Evolutionary conservation across 2,113 vertebrate genomes (phyloP).

Genomic region (Verasper variegatus): DNA sequence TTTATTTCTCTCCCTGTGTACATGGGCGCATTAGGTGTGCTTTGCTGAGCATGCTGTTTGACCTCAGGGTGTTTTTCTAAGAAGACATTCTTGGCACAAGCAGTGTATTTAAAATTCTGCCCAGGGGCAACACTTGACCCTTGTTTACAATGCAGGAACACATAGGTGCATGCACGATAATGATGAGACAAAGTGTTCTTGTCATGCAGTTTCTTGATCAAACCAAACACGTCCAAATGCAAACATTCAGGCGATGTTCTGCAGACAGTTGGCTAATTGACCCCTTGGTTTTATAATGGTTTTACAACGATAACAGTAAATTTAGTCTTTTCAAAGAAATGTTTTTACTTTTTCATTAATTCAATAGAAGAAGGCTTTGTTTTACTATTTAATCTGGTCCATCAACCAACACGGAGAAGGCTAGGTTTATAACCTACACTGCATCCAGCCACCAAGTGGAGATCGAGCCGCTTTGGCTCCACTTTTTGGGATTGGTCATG

Average conservation of each 20-base stretch:
- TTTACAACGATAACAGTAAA: too few species aligned
- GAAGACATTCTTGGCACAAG: slow-evolving; percentile 60
- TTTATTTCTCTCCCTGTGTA: slow-evolving; percentile 6
- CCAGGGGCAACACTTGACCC: slow-evolving; percentile 51
- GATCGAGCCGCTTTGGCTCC: too few species aligned
- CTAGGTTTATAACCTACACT: too few species aligned
- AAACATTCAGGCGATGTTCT: neutral
- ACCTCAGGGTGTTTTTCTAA: slow-evolving; percentile 46
- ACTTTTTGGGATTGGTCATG: too few species aligned
- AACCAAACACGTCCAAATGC: slow-evolving; percentile 4
- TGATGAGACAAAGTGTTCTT: slow-evolving; percentile 27
- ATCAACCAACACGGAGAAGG: too few species aligned
- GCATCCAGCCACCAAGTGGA: too few species aligned
- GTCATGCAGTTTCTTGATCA: slow-evolving; percentile 7
- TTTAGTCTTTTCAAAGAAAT: too few species aligned
- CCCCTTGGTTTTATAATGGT: neutral
- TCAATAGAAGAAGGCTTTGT: too few species aligned
- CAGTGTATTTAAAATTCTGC: slow-evolving; percentile 58
- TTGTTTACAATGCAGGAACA: slow-evolving; percentile 43
- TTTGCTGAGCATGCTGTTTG: slow-evolving; percentile 55
- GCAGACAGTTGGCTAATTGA: neutral
- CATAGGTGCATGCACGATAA: slow-evolving; percentile 30
- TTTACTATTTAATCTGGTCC: too few species aligned
- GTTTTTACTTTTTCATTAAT: too few species aligned
- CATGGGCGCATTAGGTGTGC: slow-evolving; percentile 48